These are phyloP conservation scores for Penaeus chinensis DNA, from an alignment of 1,140 invertebrate genomes.

Conservation along the genomic window DNA sequence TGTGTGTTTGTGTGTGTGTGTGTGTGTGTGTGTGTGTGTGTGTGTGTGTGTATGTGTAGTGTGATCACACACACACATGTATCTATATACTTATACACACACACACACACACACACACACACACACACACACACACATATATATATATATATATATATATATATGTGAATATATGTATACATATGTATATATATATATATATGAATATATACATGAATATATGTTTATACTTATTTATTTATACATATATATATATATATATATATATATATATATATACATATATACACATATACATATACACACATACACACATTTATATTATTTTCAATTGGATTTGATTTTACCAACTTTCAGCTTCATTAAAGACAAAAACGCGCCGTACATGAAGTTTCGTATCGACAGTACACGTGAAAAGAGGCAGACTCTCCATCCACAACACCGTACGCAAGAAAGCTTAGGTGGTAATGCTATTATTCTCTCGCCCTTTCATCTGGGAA, in stretches of 20 bases:
- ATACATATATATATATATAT: neutral
- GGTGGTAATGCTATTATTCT: no score
- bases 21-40: neutral
- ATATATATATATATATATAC: neutral
- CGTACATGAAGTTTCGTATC: no score
- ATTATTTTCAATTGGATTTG: neutral
- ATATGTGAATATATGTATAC: neutral
- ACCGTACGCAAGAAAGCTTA: no score
- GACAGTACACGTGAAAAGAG: no score
- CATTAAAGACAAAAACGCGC: no score
- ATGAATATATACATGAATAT: neutral
- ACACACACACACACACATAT: neutral
- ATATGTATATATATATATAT: neutral
- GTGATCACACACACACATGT: neutral
- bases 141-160: neutral
- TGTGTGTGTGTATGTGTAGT: no score
- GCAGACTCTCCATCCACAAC: no score
- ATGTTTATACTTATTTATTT: neutral
- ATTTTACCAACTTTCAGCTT: no score
- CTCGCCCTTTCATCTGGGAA: no score
- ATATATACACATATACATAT: neutral
- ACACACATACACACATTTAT: neutral
- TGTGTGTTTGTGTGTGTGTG: neutral
- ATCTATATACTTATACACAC: neutral
- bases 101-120: neutral